Evolutionary conservation across 2,113 vertebrate species (phyloP), one percentile per base, ranked within the genome.

Genomic region (Alethe castanea): DNA sequence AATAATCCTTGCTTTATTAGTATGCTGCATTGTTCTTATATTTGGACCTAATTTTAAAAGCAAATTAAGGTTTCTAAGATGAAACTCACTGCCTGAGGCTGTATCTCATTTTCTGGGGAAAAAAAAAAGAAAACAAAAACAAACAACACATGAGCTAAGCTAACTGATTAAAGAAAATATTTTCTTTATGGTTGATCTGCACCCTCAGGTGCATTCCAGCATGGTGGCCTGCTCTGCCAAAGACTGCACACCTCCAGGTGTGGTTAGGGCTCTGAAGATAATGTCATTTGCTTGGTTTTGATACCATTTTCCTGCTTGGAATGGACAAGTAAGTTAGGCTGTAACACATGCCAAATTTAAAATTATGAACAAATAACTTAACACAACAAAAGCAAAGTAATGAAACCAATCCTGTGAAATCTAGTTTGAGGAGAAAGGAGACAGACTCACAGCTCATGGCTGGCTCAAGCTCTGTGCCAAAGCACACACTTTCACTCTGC

Each of bases 201-300:
- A 64, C 79, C 97, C 96, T 92, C 50, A 2, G 95, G 97, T 92
- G 86, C 94, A 97, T 97, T 97, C 97, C 97, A 96, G 87, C 96
- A 83, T n/a, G 94, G 96, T 96, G 89, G 94, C 95, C 97, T 89
- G 64, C 60, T 89, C 93, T 88, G 85, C 71, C 94, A 92, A 72
- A 92, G 73, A 80, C 66, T 81, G 69, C 48, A 81, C 90, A 81
- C 93, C 94, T 94, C 64, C 93, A 93, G 95, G 92, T 84, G 89
- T 85, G 84, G 94, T 91, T 95, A 92, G n/a, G 45, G 53, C 52
- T 94, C 92, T 91, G 59, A 67, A 94, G 93, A 93, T 71, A 94
- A 92, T 79, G 91, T 86, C 94, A 94, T 96, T 92, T 90, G 42
- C 92, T 96, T 86, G 47, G 86, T n/a, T 94, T 86, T 95, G 83